A percentile compares a stretch with the other conserved stretches of the same genome.
These are phyloP conservation scores for Oopsacas minuta DNA, from an alignment of 37 sponge, comb jelly and placozoan genomes.

Conservation along the genomic window DNA sequence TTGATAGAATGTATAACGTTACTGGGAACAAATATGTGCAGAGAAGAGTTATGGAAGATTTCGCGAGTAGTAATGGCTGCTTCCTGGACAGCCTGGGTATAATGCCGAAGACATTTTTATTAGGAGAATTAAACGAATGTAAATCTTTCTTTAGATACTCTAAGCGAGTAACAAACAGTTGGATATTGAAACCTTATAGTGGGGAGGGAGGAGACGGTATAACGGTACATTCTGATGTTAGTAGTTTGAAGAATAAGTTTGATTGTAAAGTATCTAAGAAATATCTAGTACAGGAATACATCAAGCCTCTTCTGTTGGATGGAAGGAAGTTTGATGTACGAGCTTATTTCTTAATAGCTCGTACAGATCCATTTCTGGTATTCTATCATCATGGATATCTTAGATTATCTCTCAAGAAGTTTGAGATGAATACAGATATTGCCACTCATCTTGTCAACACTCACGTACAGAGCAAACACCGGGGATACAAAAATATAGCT, in stretches of 20 bases:
- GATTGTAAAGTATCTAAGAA: neutral
- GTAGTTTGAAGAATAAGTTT: constrained; percentile 25
- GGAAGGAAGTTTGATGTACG: constrained; percentile 69
- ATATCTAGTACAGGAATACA: constrained; percentile 53
- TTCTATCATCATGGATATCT: constrained; percentile 74
- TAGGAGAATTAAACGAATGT: constrained; percentile 37
- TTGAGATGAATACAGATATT: constrained; percentile 14
- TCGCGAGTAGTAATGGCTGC: constrained; percentile 37
- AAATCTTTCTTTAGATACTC: constrained; percentile 40
- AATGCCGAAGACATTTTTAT: constrained; percentile 52
- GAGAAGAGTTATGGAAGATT: constrained; percentile 23
- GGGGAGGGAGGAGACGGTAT: constrained; percentile 64
- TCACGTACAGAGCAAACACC: constrained; percentile 36
- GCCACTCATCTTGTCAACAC: constrained; percentile 65
- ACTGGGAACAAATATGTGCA: constrained; percentile 56
- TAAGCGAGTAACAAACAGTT: neutral
- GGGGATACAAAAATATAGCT: neutral
- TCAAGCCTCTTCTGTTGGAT: constrained; percentile 40
- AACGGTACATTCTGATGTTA: constrained; percentile 27
- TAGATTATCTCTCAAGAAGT: constrained; percentile 40
- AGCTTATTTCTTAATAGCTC: constrained; percentile 47
- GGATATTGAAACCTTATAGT: constrained; percentile 55
- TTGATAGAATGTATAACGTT: constrained; percentile 30
- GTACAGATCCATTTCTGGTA: constrained; percentile 48
- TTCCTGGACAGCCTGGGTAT: constrained; percentile 25